These are phyloP conservation scores for Rhabdophis nuchalis DNA, from an alignment of 2,797 vertebrate species.

Conservation along the genomic window DNA sequence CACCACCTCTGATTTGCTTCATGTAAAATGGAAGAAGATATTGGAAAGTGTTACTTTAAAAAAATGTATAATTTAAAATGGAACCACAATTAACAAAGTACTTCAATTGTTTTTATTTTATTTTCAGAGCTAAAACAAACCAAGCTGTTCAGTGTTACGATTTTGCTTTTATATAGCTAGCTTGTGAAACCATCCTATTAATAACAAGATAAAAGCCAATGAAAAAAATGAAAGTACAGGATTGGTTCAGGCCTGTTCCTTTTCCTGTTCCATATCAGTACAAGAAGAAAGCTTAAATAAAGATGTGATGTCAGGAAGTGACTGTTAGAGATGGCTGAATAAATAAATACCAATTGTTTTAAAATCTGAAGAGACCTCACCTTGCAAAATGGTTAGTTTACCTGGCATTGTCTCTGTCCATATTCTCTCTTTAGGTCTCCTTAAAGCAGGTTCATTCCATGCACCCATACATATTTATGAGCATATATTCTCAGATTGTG, in stretches of 20 bases:
- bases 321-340: not conserved
- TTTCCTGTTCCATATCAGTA: not conserved
- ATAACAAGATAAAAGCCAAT: not conserved
- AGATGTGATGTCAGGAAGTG: conserved; percentile 16
- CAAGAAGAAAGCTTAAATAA: conserved; percentile 7
- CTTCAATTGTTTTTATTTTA: conserved; percentile 5
- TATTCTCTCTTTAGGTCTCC: not conserved
- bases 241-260: not conserved
- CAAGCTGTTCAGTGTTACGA: not conserved
- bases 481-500: not conserved
- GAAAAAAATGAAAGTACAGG: conserved; percentile 8
- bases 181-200: conserved; percentile 29
- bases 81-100: not conserved
- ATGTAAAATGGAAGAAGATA: not conserved
- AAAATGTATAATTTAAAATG: not conserved
- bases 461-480: not conserved
- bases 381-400: not conserved
- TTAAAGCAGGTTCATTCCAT: not conserved
- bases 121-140: conserved; percentile 28
- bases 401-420: not conserved
- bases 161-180: conserved; percentile 4
- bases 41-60: not conserved
- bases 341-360: conserved; percentile 22
- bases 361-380: not conserved
- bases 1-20: not conserved